Percentiles rank a stretch among this genome's conserved stretches.
Conservation (phyloP, 2,113 vertebrate species). For the Tenebrosternarchus preto region DNA sequence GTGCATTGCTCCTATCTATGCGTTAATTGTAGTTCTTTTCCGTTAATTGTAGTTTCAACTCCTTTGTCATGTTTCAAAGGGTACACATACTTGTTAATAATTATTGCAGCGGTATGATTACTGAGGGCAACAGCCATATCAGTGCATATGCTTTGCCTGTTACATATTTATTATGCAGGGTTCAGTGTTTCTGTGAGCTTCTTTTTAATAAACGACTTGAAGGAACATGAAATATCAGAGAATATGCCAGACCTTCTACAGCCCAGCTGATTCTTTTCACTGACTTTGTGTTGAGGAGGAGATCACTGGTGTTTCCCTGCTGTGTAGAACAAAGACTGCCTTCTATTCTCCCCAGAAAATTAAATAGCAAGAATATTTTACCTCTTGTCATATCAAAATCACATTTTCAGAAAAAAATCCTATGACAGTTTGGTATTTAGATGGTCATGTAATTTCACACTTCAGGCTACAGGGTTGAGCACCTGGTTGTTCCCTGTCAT, state of each 20-base stretch:
- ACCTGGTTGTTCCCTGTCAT: too few species aligned
- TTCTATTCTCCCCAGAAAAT: neutral
- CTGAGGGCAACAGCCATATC: conserved; percentile 72
- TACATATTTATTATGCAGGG: conserved; percentile 60
- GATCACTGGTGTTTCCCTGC: conserved; percentile 43
- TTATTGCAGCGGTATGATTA: conserved; percentile 54
- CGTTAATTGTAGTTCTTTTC: too few species aligned
- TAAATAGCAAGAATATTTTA: conserved; percentile 25
- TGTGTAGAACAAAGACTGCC: conserved; percentile 18
- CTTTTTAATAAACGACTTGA: conserved; percentile 39
- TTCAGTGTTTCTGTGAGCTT: conserved; percentile 20
- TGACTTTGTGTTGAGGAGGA: conserved; percentile 49
- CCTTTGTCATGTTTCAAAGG: neutral
- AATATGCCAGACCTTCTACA: conserved; percentile 48
- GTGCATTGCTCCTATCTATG: neutral
- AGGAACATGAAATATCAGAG: conserved; percentile 52
- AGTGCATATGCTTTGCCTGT: conserved; percentile 76
- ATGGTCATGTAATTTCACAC: neutral
- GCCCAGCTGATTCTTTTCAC: conserved; percentile 34
- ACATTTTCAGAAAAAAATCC: neutral
- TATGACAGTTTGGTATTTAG: neutral
- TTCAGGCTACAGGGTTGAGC: neutral
- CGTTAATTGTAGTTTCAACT: neutral
- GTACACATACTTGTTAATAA: conserved; percentile 6
- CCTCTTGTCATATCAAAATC: conserved; percentile 23